A percentile compares a stretch with the other conserved stretches of the same genome.
Conservation (phyloP, 1,140 invertebrate genomes). For the Colletes gigas region DNA sequence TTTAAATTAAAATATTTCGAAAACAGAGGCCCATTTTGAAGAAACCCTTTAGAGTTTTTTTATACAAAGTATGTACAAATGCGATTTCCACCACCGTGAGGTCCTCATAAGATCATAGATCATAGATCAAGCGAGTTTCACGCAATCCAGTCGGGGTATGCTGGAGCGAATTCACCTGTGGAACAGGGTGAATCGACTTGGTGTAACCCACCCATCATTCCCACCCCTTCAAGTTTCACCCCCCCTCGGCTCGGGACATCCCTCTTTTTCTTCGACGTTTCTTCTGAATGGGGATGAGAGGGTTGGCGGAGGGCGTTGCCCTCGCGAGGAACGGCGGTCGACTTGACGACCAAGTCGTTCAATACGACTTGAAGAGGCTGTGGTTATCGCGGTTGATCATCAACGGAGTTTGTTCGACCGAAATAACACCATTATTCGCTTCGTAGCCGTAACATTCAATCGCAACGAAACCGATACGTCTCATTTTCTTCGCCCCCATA, state of each 20-base stretch:
- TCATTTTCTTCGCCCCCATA: too few species aligned
- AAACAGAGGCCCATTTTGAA: too few species aligned
- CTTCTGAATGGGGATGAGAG: constrained; percentile 63
- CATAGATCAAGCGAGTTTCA: neutral
- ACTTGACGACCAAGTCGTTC: constrained; percentile 61
- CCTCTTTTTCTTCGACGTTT: constrained; percentile 54
- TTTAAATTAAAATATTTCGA: too few species aligned
- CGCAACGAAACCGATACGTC: too few species aligned
- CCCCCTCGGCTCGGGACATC: constrained; percentile 27
- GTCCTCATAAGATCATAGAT: too few species aligned
- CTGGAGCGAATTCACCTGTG: constrained; percentile 26
- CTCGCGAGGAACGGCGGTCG: constrained; percentile 56
- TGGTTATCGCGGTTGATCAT: constrained; percentile 43
- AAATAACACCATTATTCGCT: neutral
- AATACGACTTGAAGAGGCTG: constrained; percentile 54
- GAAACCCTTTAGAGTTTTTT: too few species aligned
- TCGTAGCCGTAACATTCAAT: too few species aligned
- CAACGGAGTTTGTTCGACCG: neutral
- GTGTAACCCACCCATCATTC: constrained; percentile 4
- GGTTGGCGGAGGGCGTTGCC: constrained; percentile 64
- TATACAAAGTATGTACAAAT: too few species aligned
- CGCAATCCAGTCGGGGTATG: neutral
- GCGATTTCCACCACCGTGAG: too few species aligned
- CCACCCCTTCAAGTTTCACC: constrained; percentile 35
- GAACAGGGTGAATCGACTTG: constrained; percentile 44